Evolutionary conservation across 2,113 vertebrate species (phyloP).

Genomic region (Alectura lathami): DNA sequence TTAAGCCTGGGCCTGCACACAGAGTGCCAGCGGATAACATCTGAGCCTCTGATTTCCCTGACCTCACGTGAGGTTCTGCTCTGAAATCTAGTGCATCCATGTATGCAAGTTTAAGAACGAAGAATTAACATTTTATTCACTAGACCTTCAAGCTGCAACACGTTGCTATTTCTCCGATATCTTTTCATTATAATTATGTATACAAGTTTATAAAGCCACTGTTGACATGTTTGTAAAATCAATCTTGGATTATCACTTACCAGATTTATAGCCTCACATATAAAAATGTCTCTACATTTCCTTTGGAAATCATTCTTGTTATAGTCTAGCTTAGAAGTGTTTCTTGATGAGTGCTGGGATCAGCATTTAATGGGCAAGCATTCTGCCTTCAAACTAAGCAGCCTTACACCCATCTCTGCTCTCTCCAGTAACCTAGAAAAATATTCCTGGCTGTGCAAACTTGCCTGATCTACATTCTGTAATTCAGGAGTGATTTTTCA

Average conservation of each 20-base stretch:
- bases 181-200: background rate
- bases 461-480: background rate
- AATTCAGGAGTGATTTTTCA: background rate
- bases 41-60: background rate
- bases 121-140: background rate
- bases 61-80: background rate
- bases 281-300: background rate
- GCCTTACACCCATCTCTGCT: background rate
- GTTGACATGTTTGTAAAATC: background rate
- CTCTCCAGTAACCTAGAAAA: background rate
- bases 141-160: background rate
- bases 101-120: background rate
- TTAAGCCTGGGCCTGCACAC: background rate
- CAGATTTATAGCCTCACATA: background rate
- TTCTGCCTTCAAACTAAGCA: background rate
- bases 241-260: background rate
- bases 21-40: background rate
- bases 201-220: background rate
- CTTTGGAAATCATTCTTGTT: background rate
- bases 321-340: background rate
- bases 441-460: background rate
- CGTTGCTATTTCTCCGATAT: background rate
- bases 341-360: background rate
- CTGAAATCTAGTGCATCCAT: background rate
- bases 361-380: background rate